A percentile compares a stretch with the other conserved stretches of the same genome.
These are phyloP conservation scores for Drosophila orena DNA, from an alignment of 1,140 invertebrate species.

Conservation along the genomic window DNA sequence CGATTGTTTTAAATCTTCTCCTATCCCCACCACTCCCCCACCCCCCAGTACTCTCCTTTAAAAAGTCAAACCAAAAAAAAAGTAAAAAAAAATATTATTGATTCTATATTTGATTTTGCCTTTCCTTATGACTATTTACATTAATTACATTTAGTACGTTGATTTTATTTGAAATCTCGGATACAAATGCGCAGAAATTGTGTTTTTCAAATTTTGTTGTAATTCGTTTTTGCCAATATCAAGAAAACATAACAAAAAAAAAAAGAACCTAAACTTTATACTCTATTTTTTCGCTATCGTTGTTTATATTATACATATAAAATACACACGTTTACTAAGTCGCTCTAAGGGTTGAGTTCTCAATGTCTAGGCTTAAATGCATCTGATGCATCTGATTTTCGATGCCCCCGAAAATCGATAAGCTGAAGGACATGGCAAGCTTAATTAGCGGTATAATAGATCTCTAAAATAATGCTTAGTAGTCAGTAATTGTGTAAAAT, in stretches of 20 bases:
- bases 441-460: constrained; percentile 21
- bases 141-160: constrained; percentile 51
- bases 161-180: constrained; percentile 38
- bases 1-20: constrained; percentile 15
- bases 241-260: constrained; percentile 13
- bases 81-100: not conserved
- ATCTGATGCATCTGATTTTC: constrained; percentile 10
- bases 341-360: constrained; percentile 53
- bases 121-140: constrained; percentile 24
- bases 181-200: constrained; percentile 69
- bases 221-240: constrained; percentile 70
- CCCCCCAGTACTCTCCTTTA: constrained; percentile 13
- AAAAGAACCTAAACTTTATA: constrained; percentile 18
- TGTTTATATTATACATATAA: constrained; percentile 37
- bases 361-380: constrained; percentile 36
- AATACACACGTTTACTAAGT: constrained; percentile 55
- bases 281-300: constrained; percentile 54
- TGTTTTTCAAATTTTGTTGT: constrained; percentile 84
- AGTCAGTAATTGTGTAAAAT: constrained; percentile 26
- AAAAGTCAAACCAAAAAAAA: constrained; percentile 5
- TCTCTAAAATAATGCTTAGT: constrained; percentile 34
- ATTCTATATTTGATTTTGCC: constrained; percentile 35
- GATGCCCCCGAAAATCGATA: constrained; percentile 38
- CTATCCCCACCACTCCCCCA: not conserved
- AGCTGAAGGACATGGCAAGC: constrained; percentile 23